Evolutionary conservation across 2,888 invertebrate genomes (phyloP).

Genomic region (Lacanobia wlatinum): DNA sequence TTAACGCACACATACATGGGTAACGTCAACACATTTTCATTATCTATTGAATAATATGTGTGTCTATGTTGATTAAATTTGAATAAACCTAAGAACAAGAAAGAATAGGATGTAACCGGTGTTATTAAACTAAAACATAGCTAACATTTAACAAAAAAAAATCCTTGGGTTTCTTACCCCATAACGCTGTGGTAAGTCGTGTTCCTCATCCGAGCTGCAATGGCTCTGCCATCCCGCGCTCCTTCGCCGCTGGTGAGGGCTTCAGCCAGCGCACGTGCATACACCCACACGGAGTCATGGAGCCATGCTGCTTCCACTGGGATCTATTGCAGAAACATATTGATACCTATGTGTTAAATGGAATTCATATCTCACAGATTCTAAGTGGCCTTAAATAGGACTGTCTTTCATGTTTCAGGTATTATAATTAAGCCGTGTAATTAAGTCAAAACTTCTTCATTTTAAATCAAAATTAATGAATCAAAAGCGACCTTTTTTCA

Average conservation of each 20-base stretch:
- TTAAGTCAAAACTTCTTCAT: slow-evolving; percentile 21
- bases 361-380: neutral
- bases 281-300: slow-evolving; percentile 98
- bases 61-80: no score
- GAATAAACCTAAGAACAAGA: no score
- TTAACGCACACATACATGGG: neutral
- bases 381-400: neutral
- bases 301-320: slow-evolving; percentile 97
- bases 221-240: slow-evolving; percentile 95
- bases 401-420: slow-evolving; percentile 7
- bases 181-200: slow-evolving; percentile 95
- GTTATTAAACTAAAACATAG: no score
- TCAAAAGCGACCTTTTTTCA: slow-evolving; percentile 45
- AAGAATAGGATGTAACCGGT: no score
- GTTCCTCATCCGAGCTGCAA: slow-evolving; percentile 94
- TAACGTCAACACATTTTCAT: neutral
- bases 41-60: neutral
- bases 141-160: neutral
- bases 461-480: slow-evolving; percentile 59
- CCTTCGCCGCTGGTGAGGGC: slow-evolving; percentile 93
- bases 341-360: neutral
- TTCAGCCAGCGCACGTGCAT: slow-evolving; percentile 95
- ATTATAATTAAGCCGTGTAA: slow-evolving; percentile 14
- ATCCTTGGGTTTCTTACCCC: slow-evolving; percentile 91
- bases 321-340: slow-evolving; percentile 89